These are phyloP conservation scores for Epinephelus moara DNA, from an alignment of 2,113 vertebrate species.

Conservation along the genomic window DNA sequence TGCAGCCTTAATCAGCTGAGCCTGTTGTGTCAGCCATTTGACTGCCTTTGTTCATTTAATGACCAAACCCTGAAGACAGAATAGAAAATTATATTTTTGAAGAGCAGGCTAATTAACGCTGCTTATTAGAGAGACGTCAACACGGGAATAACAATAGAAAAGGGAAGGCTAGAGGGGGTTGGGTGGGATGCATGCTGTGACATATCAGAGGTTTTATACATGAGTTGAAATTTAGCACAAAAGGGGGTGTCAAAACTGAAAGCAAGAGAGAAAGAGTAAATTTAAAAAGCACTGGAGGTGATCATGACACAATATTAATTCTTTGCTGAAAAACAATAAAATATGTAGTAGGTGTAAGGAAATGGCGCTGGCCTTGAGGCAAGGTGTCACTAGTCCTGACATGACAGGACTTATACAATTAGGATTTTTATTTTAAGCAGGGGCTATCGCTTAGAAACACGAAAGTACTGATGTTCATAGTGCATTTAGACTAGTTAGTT, in stretches of 20 bases:
- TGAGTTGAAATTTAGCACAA: conserved; percentile 49
- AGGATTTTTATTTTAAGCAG: conserved; percentile 14
- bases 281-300: conserved; percentile 41
- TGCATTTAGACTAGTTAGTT: not conserved
- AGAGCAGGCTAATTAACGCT: conserved; percentile 74
- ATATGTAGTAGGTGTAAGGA: conserved; percentile 23
- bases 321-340: conserved; percentile 31
- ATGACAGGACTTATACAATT: conserved; percentile 6
- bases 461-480: not conserved
- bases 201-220: conserved; percentile 57
- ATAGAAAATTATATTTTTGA: conserved; percentile 68
- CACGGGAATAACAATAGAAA: conserved; percentile 51
- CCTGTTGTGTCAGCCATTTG: conserved; percentile 60
- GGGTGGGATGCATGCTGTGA: conserved; percentile 48
- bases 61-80: conserved; percentile 61
- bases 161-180: conserved; percentile 44
- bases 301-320: conserved; percentile 46
- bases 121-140: conserved; percentile 69
- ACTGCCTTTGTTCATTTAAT: conserved; percentile 72
- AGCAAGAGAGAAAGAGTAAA: conserved; percentile 22
- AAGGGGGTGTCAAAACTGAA: conserved; percentile 50
- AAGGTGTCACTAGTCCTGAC: conserved; percentile 19
- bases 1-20: conserved; percentile 52
- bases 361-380: conserved; percentile 18
- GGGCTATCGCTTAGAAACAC: not conserved